Conservation (phyloP, 2,113 vertebrate genomes). For the Scalopus aquaticus region DNA sequence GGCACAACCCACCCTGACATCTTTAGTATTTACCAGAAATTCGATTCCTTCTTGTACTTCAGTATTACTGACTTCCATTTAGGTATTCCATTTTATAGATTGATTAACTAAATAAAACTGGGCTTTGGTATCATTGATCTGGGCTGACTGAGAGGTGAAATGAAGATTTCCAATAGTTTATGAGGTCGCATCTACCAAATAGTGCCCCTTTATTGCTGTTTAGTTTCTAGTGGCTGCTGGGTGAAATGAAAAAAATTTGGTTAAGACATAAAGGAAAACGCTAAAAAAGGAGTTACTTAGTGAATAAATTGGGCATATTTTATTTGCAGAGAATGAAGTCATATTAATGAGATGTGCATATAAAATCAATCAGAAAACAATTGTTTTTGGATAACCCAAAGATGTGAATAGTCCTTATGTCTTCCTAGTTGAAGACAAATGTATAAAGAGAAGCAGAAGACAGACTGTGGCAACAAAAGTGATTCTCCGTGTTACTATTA, state of each 20-base stretch:
- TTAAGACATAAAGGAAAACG: not conserved
- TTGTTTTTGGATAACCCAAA: not conserved
- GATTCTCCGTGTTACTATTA: not conserved
- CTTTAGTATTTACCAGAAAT: slow-evolving; percentile 75
- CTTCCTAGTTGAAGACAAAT: not conserved
- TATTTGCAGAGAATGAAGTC: not conserved
- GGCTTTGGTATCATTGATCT: not conserved
- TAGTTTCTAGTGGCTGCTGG: not conserved
- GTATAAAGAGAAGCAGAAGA: not conserved
- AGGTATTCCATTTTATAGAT: slow-evolving; percentile 57
- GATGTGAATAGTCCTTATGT: not conserved
- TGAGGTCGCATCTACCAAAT: not conserved
- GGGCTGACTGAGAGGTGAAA: not conserved
- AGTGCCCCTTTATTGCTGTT: not conserved
- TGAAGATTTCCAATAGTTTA: not conserved
- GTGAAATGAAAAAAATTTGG: not conserved
- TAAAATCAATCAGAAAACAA: not conserved
- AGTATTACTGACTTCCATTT: slow-evolving; percentile 70
- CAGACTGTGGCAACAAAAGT: not conserved
- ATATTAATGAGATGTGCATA: not conserved
- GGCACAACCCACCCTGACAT: slow-evolving; percentile 78
- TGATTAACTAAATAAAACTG: slow-evolving; percentile 76
- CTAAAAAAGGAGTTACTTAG: not conserved
- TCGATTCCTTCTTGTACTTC: slow-evolving; percentile 68
- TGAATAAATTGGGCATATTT: not conserved